phyloP scores from a whole-genome alignment of 30 jellyfish, hydroid and myxozoan species.

The Aurelia aurita complex sp. Pacific region DNA sequence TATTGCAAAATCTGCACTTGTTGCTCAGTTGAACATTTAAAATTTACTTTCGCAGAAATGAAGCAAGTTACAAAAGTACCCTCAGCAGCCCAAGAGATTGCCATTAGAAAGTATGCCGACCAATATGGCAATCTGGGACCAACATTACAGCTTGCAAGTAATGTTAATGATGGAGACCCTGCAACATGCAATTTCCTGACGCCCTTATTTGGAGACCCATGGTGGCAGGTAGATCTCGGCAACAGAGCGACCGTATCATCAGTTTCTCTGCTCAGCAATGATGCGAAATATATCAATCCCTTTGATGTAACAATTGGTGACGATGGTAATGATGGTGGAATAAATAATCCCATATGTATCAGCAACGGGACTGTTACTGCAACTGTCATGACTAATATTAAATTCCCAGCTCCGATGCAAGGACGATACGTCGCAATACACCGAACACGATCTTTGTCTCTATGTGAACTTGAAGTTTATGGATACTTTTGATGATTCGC shows the following conservation, averaged over 20 bases:
- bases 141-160: too few species aligned
- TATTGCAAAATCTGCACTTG: too few species aligned
- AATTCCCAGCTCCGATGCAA: conserved; percentile 12
- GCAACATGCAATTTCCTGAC: too few species aligned
- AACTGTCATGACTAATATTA: not conserved
- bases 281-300: not conserved
- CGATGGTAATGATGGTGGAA: conserved; percentile 9
- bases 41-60: too few species aligned
- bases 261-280: too few species aligned
- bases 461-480: conserved; percentile 30
- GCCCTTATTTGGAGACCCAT: not conserved
- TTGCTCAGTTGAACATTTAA: too few species aligned
- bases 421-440: conserved; percentile 21
- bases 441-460: not conserved
- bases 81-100: too few species aligned
- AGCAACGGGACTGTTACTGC: not conserved
- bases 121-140: too few species aligned
- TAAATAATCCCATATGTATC: conserved; percentile 10
- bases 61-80: too few species aligned
- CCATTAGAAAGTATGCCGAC: too few species aligned
- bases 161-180: too few species aligned
- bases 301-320: conserved; percentile 13
- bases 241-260: not conserved
- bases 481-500: not conserved
- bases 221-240: conserved; percentile 34